Evolutionary conservation across 1,140 invertebrate genomes (phyloP), one percentile per base, ranked within the genome.

Genomic region (Sesamia nonagrioides): DNA sequence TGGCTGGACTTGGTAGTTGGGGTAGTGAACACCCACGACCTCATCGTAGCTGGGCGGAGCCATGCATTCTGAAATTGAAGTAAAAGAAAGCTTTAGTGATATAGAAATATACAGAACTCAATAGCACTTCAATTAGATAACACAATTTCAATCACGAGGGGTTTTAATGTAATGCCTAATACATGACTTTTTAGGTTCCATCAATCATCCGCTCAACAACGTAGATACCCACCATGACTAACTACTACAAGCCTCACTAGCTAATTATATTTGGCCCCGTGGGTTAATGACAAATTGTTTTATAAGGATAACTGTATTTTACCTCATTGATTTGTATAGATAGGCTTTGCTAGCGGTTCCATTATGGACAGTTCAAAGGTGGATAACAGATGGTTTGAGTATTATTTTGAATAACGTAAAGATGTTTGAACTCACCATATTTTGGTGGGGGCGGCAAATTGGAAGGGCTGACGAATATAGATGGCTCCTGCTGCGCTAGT

Each of bases 11-110:
- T 86, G 87, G 75, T 85, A 92, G 52, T 80, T 77, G 0, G 92
- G 93, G 74, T 93, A 93, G 80, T 92, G 90, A 8, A 91, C 85
- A 2, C 91, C 92, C 6, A 94, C 90, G 27, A 93, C 92, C 79
- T 94, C 92, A 61, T 94, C 92, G 81, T 94, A 94, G 66, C 92
- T 94, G 2, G 92, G 92, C 1, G 92, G 92, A 6, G 92, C 92
- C 87, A 94, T 89, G 8, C 87, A 88, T 84, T 94, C 92, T 94
- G 92, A 35, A 93, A 93, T 77, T 61, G 50, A 74, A 52, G 84
- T 71, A 79, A 42, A 60, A 73, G 18, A 75, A 71, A 0, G 11
- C 27, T 21, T 66, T 66, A 37, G 1, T 11, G 7, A 58, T 33
- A 4, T 27, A 21, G 9, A 13, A 5, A 2, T 21, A 58, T 1